Percentiles rank a stretch among this genome's conserved stretches.
These are phyloP conservation scores for Poicephalus meyeri DNA, from an alignment of 2,113 vertebrate species.

Conservation along the genomic window DNA sequence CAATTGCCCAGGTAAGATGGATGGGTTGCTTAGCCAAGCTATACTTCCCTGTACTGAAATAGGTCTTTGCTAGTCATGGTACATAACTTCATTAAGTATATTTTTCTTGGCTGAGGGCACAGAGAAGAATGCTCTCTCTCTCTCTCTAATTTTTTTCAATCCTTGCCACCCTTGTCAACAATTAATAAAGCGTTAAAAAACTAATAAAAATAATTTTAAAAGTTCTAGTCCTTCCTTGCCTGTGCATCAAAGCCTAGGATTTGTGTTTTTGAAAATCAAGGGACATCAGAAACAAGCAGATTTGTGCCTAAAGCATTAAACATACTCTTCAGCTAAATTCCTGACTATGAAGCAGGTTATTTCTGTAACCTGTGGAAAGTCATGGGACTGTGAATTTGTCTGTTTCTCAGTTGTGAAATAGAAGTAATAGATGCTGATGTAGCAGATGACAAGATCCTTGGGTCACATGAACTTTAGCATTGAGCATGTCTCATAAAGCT, in stretches of 20 bases:
- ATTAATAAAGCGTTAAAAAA: not conserved
- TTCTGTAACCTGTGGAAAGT: not conserved
- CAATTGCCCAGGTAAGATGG: slow-evolving; percentile 1
- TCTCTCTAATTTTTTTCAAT: not conserved
- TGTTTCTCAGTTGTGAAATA: not conserved
- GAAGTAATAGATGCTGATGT: not conserved
- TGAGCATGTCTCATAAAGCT: not conserved
- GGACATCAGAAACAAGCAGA: not conserved
- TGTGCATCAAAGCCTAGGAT: not conserved
- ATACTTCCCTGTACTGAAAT: not conserved
- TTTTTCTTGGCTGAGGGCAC: slow-evolving; percentile 32
- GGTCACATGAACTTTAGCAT: not conserved
- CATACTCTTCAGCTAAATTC: not conserved
- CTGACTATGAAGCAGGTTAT: not conserved
- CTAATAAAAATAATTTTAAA: not conserved
- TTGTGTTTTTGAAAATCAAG: not conserved
- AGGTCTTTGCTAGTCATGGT: slow-evolving; percentile 1
- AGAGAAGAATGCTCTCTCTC: not conserved
- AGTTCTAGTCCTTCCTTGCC: not conserved
- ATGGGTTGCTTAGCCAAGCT: not conserved
- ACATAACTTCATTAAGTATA: slow-evolving; percentile 15
- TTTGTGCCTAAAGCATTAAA: not conserved
- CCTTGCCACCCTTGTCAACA: not conserved
- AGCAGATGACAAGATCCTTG: not conserved
- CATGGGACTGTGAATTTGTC: not conserved